Evolutionary conservation across 2,113 vertebrate genomes (phyloP).

Genomic region (Dromiciops gliroides): DNA sequence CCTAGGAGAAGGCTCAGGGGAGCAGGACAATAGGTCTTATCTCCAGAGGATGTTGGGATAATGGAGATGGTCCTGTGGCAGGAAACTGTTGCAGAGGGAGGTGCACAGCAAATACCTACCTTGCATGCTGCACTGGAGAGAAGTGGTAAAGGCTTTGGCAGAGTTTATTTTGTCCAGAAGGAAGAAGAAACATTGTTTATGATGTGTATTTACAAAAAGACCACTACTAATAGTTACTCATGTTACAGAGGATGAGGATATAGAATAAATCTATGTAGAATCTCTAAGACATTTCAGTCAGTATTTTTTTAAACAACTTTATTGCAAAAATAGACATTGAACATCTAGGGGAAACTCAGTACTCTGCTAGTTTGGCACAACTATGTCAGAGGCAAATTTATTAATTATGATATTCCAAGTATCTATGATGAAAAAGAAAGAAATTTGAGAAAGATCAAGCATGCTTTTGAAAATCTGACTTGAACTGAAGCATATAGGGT

Average conservation of each 20-base stretch:
- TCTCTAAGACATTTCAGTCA: neutral
- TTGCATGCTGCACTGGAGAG: neutral
- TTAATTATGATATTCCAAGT: neutral
- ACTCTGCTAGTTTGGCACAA: neutral
- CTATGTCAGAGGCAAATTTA: neutral
- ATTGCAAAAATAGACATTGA: neutral
- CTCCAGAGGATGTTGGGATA: neutral
- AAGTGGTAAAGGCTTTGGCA: neutral
- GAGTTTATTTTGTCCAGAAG: neutral
- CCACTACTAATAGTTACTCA: neutral
- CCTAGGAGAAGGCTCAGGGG: too few species aligned
- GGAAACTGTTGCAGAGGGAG: neutral
- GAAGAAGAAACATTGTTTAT: neutral
- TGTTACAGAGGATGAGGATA: neutral
- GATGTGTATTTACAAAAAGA: neutral
- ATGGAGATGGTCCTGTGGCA: neutral
- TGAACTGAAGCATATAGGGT: neutral
- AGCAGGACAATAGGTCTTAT: neutral
- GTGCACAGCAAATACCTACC: neutral
- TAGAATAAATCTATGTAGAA: neutral
- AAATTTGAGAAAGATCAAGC: neutral
- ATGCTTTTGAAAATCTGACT: neutral
- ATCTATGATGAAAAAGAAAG: neutral
- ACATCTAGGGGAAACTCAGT: neutral
- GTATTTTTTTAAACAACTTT: neutral